Conservation (phyloP, 2,797 vertebrate species). For the Smutsia gigantea region DNA sequence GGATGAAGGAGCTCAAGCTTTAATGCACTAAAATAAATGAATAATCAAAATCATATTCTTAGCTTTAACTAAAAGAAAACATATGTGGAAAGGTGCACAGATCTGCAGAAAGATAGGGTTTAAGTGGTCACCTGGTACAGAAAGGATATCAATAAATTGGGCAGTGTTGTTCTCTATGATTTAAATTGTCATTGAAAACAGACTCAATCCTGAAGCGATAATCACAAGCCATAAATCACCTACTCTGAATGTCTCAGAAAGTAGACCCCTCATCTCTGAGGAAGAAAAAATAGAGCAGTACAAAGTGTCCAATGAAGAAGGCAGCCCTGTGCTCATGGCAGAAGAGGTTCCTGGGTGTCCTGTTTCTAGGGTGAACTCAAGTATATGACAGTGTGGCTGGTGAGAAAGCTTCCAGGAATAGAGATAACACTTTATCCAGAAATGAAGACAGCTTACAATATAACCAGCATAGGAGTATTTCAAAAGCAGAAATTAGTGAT, state of each 20-base stretch:
- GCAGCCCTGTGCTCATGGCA: not conserved
- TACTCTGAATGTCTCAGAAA: not conserved
- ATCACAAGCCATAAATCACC: constrained; percentile 24
- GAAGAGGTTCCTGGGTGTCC: not conserved
- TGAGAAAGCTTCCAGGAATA: not conserved
- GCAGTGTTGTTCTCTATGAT: not conserved
- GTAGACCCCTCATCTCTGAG: not conserved
- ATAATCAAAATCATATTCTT: constrained; percentile 58
- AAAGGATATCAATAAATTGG: not conserved
- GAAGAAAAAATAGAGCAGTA: not conserved
- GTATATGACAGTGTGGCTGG: not conserved
- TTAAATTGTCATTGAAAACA: constrained; percentile 67
- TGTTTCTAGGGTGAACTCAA: not conserved
- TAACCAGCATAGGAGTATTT: not conserved
- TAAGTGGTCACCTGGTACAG: not conserved
- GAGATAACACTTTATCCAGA: not conserved
- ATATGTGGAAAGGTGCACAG: constrained; percentile 60
- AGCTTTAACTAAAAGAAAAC: constrained; percentile 67
- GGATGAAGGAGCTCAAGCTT: constrained; percentile 8
- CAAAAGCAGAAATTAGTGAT: not conserved
- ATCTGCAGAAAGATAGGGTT: constrained; percentile 33
- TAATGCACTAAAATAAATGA: constrained; percentile 44
- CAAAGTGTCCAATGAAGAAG: not conserved
- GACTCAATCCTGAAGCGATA: constrained; percentile 37
- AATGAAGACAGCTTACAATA: not conserved